Evolutionary conservation across 2,888 invertebrate genomes (phyloP).

Genomic region (Scelioninae gen. 1): DNA sequence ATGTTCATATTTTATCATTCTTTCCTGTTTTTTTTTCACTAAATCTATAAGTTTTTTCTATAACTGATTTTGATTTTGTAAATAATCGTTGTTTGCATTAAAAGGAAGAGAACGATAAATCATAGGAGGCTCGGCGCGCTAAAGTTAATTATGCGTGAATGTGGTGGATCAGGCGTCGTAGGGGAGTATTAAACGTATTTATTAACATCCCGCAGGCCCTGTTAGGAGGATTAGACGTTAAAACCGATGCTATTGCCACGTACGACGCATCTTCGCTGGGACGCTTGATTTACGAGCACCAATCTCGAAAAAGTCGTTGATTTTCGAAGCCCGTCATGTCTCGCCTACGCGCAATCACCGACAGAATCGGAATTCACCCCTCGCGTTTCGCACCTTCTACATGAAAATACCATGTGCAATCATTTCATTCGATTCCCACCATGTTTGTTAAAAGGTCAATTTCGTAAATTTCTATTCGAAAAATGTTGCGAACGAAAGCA

Average conservation of each 20-base stretch:
- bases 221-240: constrained; percentile 68
- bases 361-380: constrained; percentile 53
- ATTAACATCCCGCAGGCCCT: constrained; percentile 70
- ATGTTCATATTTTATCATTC: too few species aligned
- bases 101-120: constrained; percentile 54
- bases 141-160: constrained; percentile 68
- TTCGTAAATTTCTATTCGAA: constrained; percentile 24
- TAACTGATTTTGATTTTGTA: too few species aligned
- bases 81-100: too few species aligned
- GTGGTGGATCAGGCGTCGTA: constrained; percentile 53
- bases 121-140: constrained; percentile 53
- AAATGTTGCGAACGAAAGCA: not conserved
- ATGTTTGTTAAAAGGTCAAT: constrained; percentile 29
- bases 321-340: constrained; percentile 46
- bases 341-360: constrained; percentile 49
- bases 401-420: constrained; percentile 22
- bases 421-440: constrained; percentile 29
- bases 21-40: too few species aligned
- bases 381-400: constrained; percentile 36
- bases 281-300: constrained; percentile 69
- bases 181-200: constrained; percentile 73
- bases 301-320: constrained; percentile 66
- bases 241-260: constrained; percentile 63
- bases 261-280: constrained; percentile 57
- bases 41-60: too few species aligned